A percentile compares a stretch with the other conserved stretches of the same genome.
Conservation (phyloP, 2,888 invertebrate species). For the Torymus auratus region DNA sequence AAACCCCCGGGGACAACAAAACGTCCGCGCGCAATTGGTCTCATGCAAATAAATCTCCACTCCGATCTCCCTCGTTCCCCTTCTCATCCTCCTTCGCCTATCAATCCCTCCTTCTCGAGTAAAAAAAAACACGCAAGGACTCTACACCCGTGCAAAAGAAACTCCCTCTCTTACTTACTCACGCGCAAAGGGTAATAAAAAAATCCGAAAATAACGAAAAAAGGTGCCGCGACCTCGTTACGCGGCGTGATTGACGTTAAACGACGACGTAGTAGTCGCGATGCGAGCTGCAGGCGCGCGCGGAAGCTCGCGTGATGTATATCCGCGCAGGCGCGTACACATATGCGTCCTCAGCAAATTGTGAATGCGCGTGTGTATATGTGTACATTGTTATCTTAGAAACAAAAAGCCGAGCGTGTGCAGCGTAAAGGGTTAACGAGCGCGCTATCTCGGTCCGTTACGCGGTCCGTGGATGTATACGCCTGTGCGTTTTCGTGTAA, state of each 20-base stretch:
- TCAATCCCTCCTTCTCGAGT: no score
- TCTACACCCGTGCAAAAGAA: no score
- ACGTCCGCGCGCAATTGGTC: constrained; percentile 1
- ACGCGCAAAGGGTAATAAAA: no score
- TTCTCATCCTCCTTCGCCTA: constrained; percentile 8
- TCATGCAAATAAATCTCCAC: constrained; percentile 26
- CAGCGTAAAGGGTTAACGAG: constrained; percentile 15
- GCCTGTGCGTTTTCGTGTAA: no score
- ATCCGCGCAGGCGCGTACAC: neutral
- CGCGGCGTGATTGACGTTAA: constrained; percentile 55
- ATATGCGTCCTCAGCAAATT: neutral
- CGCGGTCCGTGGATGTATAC: neutral
- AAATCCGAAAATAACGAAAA: neutral
- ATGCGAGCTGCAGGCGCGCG: neutral
- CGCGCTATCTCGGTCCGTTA: neutral
- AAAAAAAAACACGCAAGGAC: no score
- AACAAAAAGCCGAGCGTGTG: neutral
- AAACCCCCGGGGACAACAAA: neutral
- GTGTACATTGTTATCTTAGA: constrained; percentile 33
- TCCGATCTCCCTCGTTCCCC: neutral
- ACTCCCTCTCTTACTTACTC: no score
- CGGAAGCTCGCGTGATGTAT: constrained; percentile 22
- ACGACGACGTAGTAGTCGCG: constrained; percentile 35
- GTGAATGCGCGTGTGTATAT: neutral
- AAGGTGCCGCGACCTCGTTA: constrained; percentile 54